Conservation (phyloP, 2,113 vertebrate species). For the Ictalurus punctatus region DNA sequence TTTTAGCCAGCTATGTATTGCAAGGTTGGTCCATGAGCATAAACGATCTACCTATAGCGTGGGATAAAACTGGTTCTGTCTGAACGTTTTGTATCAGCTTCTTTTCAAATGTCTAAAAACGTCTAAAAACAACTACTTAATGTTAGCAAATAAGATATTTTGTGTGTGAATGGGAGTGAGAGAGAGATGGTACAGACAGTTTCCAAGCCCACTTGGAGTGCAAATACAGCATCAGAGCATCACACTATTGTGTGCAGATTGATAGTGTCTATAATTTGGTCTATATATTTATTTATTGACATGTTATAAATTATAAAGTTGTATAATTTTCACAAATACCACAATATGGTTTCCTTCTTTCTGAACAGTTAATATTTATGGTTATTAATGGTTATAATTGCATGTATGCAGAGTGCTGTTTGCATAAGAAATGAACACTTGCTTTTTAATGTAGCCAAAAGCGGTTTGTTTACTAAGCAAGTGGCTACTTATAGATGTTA, state of each 20-base stretch:
- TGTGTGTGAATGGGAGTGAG: background rate
- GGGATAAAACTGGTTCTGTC: background rate
- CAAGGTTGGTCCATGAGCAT: background rate
- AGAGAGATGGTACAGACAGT: background rate
- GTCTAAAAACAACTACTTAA: too few relatives aligned
- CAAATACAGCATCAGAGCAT: background rate
- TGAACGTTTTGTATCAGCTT: background rate
- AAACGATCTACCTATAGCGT: background rate
- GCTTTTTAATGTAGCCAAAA: conserved; percentile 5
- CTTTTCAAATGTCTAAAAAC: background rate
- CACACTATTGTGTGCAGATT: background rate
- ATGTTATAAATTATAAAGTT: background rate
- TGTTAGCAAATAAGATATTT: background rate
- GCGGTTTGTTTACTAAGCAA: conserved; percentile 17
- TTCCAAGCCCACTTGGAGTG: background rate
- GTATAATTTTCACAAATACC: background rate
- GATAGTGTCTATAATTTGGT: background rate
- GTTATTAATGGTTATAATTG: background rate
- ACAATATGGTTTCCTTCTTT: background rate
- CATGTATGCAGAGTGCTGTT: background rate
- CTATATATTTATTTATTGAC: background rate
- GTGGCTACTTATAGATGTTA: conserved; percentile 32
- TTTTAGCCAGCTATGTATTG: background rate
- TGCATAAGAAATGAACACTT: background rate
- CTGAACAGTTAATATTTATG: background rate